Conservation (phyloP, 2,797 vertebrate species). For the Cottoperca gobio region DNA sequence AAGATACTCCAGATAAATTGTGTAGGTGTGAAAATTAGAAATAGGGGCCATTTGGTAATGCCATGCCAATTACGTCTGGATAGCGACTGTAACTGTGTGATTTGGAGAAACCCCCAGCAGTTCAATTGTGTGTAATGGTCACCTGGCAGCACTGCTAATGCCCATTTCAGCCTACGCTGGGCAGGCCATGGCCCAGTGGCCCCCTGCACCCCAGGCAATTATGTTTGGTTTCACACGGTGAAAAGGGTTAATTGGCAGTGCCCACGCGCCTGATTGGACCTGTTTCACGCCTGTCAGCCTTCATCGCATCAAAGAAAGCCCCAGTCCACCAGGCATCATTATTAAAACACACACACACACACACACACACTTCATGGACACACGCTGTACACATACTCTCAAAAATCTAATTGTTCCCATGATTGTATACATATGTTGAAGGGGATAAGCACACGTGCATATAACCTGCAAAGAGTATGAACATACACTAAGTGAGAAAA, state of each 20-base stretch:
- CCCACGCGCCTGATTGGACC: slow-evolving; percentile 87
- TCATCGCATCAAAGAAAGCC: slow-evolving; percentile 84
- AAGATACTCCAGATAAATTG: slow-evolving; percentile 64
- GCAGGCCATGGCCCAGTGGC: slow-evolving; percentile 78
- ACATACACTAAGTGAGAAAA: neutral
- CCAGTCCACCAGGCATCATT: slow-evolving; percentile 76
- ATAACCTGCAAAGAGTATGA: neutral
- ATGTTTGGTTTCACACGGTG: slow-evolving; percentile 85
- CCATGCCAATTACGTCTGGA: slow-evolving; percentile 75
- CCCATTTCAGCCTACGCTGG: slow-evolving; percentile 81
- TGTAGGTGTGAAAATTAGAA: slow-evolving; percentile 75
- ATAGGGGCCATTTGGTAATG: slow-evolving; percentile 73
- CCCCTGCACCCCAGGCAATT: slow-evolving; percentile 82
- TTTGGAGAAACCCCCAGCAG: slow-evolving; percentile 77
- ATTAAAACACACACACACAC: slow-evolving; percentile 63
- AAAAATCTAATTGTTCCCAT: slow-evolving; percentile 23
- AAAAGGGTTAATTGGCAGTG: slow-evolving; percentile 88
- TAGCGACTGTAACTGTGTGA: slow-evolving; percentile 81
- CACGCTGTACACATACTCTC: slow-evolving; percentile 30
- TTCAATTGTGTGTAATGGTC: slow-evolving; percentile 82
- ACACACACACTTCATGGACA: slow-evolving; percentile 39
- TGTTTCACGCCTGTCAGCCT: slow-evolving; percentile 88
- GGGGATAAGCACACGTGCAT: too few relatives aligned
- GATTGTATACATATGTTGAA: too few relatives aligned
- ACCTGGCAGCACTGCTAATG: slow-evolving; percentile 82